Conservation (phyloP, 2,888 invertebrate genomes). For the Campoplex capitator region DNA sequence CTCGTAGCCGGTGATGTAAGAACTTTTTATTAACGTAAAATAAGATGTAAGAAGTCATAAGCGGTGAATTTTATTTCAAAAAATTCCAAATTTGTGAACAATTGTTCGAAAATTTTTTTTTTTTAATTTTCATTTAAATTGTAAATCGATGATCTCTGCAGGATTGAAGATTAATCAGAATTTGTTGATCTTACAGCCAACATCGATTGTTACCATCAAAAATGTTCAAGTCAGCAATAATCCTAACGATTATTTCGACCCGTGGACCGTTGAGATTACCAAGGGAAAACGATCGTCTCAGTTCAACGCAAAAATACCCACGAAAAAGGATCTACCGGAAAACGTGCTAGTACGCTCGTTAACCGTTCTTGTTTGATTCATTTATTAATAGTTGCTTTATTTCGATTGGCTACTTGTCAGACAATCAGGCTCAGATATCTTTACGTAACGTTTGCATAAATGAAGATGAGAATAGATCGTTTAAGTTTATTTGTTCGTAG, state of each 20-base stretch:
- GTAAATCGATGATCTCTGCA: neutral
- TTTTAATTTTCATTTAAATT: neutral
- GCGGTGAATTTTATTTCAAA: neutral
- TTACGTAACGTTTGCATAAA: neutral
- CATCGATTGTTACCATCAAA: neutral
- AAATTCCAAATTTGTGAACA: too few species aligned
- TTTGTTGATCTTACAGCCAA: slow-evolving; percentile 16
- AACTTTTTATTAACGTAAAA: neutral
- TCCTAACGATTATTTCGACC: slow-evolving; percentile 42
- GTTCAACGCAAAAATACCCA: slow-evolving; percentile 28
- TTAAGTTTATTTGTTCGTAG: too few species aligned
- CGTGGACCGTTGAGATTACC: neutral
- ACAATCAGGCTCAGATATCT: neutral
- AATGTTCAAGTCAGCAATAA: neutral
- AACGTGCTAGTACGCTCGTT: slow-evolving; percentile 33
- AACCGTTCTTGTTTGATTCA: neutral
- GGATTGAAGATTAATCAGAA: neutral
- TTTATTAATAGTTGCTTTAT: neutral
- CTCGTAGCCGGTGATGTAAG: slow-evolving; percentile 57
- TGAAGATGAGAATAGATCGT: too few species aligned
- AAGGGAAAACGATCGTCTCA: slow-evolving; percentile 15
- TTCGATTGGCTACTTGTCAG: neutral
- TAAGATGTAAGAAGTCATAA: neutral
- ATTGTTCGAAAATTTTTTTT: too few species aligned
- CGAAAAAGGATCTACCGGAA: slow-evolving; percentile 37